These are phyloP conservation scores for Charadrius vociferus DNA, from an alignment of 2,113 vertebrate genomes.

Conservation along the genomic window DNA sequence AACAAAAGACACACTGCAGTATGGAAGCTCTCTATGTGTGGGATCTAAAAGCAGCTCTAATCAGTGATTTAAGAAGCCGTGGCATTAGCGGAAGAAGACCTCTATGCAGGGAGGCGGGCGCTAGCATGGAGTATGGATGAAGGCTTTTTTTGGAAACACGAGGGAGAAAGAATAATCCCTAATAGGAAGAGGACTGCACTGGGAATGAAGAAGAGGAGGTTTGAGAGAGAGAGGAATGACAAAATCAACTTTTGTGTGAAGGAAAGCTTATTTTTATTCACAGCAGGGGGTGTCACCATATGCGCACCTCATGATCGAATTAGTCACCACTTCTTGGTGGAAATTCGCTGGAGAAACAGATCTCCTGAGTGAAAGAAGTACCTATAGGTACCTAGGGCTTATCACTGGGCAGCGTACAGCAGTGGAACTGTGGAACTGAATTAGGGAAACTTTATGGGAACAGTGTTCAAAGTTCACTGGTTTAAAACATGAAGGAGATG, in stretches of 20 bases:
- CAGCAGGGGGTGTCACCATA: conserved; percentile 54
- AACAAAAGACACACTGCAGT: neutral
- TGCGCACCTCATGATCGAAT: conserved; percentile 8
- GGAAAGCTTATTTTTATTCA: conserved; percentile 47
- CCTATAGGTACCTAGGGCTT: neutral
- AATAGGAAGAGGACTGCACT: neutral
- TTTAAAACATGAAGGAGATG: neutral
- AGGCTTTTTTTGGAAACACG: neutral
- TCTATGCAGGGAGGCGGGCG: neutral
- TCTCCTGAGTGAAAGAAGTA: neutral
- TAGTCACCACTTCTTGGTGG: conserved; percentile 39
- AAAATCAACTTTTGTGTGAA: conserved; percentile 10
- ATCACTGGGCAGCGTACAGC: neutral
- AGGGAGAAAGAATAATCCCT: neutral
- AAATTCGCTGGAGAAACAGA: neutral
- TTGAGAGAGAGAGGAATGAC: neutral
- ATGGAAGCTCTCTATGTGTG: neutral
- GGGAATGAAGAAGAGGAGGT: neutral
- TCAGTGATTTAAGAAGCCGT: neutral
- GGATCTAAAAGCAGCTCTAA: neutral
- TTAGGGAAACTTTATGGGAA: neutral
- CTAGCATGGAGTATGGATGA: neutral
- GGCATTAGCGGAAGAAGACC: neutral
- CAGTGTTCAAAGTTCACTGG: neutral
- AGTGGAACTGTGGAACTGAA: neutral